A percentile compares a stretch with the other conserved stretches of the same genome.
Conservation (phyloP, 2,113 vertebrate genomes). For the Cyphomyrus discorhynchus region DNA sequence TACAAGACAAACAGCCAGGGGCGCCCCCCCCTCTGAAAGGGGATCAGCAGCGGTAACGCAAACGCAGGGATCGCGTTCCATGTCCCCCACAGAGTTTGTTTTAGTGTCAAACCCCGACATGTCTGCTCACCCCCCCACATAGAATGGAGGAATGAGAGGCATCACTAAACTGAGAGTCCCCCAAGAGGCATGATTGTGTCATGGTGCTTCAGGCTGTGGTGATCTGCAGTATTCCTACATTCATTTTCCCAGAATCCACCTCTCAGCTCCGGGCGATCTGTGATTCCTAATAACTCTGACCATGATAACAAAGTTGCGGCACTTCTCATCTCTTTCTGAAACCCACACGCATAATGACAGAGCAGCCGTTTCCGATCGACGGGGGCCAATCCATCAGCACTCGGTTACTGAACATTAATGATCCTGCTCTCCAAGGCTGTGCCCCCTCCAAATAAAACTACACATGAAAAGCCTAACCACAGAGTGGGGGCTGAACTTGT, state of each 20-base stretch:
- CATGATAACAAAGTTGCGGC: neutral
- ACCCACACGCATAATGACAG: neutral
- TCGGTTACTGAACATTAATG: neutral
- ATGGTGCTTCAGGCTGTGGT: neutral
- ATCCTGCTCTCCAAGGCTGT: neutral
- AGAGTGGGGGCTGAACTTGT: neutral
- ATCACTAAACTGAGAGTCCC: neutral
- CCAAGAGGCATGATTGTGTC: neutral
- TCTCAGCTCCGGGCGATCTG: neutral
- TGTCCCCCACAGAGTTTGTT: constrained; percentile 43
- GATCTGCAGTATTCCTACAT: neutral
- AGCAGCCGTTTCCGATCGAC: neutral
- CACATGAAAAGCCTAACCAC: neutral
- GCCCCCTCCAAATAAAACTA: neutral
- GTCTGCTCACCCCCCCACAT: neutral
- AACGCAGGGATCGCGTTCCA: constrained; percentile 57
- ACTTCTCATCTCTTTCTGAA: neutral
- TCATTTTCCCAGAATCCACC: neutral
- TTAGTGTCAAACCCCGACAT: constrained; percentile 51
- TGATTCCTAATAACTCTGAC: neutral
- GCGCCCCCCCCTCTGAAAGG: constrained; percentile 58
- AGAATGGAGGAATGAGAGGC: neutral
- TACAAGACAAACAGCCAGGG: constrained; percentile 61
- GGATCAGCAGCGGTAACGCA: constrained; percentile 56
- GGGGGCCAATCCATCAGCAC: neutral